phyloP scores from a whole-genome alignment of 2,113 vertebrate species.

The Ctenomys sociabilis region DNA sequence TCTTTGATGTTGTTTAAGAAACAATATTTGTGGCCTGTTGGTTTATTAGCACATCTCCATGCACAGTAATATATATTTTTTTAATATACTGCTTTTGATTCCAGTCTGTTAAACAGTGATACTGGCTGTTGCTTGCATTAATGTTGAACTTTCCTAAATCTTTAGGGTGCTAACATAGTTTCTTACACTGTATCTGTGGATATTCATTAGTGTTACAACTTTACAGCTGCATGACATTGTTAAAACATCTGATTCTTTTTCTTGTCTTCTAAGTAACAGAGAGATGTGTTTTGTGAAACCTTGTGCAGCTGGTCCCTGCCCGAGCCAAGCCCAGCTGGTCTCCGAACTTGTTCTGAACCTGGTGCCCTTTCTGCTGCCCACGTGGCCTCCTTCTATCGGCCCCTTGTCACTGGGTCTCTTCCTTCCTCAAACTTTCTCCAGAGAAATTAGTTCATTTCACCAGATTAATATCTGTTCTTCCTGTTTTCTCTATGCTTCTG shows the following conservation, averaged over 20 bases:
- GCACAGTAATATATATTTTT: background rate
- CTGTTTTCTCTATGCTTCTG: background rate
- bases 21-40: background rate
- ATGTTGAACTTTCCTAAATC: background rate
- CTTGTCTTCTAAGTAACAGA: slow-evolving; percentile 18
- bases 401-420: background rate
- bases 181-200: background rate
- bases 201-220: background rate
- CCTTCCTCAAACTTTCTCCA: background rate
- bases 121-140: background rate
- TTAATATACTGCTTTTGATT: background rate
- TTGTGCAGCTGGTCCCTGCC: background rate
- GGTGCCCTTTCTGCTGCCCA: background rate
- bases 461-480: background rate
- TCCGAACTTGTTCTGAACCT: background rate
- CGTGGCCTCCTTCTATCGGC: background rate
- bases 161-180: background rate
- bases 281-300: background rate
- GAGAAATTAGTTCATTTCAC: slow-evolving; percentile 28
- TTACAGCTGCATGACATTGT: background rate
- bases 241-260: slow-evolving; percentile 29
- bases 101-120: background rate
- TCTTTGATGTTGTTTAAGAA: slow-evolving; percentile 44
- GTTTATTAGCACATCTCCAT: background rate
- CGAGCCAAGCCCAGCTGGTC: background rate